Percentiles rank a stretch among this genome's conserved stretches.
Evolutionary conservation across 2,113 vertebrate species (phyloP).

Genomic region (Dasyurus viverrinus): DNA sequence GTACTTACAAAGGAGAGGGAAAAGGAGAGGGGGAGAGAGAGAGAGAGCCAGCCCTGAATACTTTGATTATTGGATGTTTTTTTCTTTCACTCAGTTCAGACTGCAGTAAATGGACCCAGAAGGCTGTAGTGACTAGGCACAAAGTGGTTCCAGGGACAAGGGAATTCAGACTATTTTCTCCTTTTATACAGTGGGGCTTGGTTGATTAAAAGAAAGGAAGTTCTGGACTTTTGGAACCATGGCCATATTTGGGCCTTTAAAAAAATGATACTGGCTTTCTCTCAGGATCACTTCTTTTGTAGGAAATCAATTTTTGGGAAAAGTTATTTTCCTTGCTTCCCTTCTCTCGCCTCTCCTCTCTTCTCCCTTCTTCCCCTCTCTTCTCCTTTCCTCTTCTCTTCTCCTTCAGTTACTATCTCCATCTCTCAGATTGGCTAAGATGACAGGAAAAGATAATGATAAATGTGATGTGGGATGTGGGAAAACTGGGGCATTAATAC

Average conservation of each 20-base stretch:
- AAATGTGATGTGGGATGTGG: too few species aligned
- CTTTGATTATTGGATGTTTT: constrained; percentile 72
- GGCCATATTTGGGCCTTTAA: background rate
- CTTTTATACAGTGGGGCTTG: background rate
- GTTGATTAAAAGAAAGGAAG: background rate
- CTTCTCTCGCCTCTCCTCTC: background rate
- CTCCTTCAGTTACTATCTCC: background rate
- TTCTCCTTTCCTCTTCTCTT: background rate
- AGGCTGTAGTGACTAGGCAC: background rate
- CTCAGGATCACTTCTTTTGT: background rate
- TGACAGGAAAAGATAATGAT: too few species aligned
- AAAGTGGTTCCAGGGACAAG: constrained; percentile 22
- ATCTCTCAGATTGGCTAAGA: too few species aligned
- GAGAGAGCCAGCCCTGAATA: constrained; percentile 68
- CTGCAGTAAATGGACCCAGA: constrained; percentile 46
- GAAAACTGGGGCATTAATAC: too few species aligned
- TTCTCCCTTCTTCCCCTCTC: background rate
- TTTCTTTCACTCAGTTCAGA: constrained; percentile 68
- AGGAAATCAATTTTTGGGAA: background rate
- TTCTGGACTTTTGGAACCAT: background rate
- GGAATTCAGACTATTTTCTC: constrained; percentile 26
- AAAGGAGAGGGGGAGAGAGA: constrained; percentile 23
- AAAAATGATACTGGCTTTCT: background rate
- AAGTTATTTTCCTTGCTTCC: background rate
- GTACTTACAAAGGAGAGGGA: constrained; percentile 75